phyloP scores from a whole-genome alignment of 2,888 invertebrate genomes.

The Amphipoea lucens region DNA sequence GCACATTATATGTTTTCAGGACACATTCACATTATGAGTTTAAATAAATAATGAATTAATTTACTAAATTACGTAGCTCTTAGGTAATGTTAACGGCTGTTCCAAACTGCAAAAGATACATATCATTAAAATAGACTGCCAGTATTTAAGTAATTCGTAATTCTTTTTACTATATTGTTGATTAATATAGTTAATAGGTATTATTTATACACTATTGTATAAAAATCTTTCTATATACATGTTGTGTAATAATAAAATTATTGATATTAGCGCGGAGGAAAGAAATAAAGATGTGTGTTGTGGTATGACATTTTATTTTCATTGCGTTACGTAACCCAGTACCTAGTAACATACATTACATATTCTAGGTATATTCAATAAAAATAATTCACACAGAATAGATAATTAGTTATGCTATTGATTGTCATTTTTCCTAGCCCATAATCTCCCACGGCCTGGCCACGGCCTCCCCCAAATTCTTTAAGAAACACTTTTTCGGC shows the following conservation, averaged over 20 bases:
- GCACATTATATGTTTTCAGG: conserved; percentile 49
- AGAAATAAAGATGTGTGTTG: conserved; percentile 89
- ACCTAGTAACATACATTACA: not conserved
- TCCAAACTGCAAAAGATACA: conserved; percentile 90
- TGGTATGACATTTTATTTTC: conserved; percentile 73
- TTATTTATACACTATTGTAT: conserved; percentile 90
- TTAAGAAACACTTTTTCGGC: not conserved
- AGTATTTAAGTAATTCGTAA: conserved; percentile 85
- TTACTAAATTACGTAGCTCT: conserved; percentile 65
- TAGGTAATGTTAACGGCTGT: conserved; percentile 84
- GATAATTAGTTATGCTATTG: too few species aligned
- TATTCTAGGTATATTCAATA: too few species aligned
- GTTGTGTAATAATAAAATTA: conserved; percentile 89
- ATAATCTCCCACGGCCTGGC: not conserved
- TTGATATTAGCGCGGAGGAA: conserved; percentile 80
- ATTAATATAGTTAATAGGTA: conserved; percentile 86
- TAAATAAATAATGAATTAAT: conserved; percentile 42
- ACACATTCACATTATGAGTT: not conserved
- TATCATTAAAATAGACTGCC: conserved; percentile 90
- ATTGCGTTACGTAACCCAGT: not conserved
- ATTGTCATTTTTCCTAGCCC: not conserved
- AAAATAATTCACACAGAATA: too few species aligned
- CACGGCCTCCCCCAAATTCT: not conserved
- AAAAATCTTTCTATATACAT: conserved; percentile 90
- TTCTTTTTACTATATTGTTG: conserved; percentile 89